Conservation (phyloP, 2,113 vertebrate species). For the Mustela nigripes region DNA sequence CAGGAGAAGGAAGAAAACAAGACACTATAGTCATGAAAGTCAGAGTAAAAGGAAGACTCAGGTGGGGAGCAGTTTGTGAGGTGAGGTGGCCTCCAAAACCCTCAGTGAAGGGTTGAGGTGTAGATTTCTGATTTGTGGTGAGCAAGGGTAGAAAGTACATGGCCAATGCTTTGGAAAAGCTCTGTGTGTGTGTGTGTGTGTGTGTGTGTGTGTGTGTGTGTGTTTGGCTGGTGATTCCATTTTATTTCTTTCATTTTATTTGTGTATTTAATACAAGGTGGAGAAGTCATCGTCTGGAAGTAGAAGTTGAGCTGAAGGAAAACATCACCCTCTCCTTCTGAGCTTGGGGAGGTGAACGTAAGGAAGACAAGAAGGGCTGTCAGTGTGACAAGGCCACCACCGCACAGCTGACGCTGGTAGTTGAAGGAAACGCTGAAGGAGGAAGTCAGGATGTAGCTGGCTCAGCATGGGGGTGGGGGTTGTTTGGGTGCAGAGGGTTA, state of each 20-base stretch:
- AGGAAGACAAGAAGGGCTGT: fast-evolving
- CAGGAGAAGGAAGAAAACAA: not conserved
- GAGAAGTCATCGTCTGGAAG: not conserved
- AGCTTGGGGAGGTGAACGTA: not conserved
- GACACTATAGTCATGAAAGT: fast-evolving
- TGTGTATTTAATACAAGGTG: not conserved
- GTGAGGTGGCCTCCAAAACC: too few species aligned
- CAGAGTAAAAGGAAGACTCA: not conserved
- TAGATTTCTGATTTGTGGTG: not conserved
- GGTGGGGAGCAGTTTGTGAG: not conserved
- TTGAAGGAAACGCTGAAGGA: not conserved
- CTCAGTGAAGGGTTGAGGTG: fast-evolving
- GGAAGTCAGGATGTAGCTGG: fast-evolving
- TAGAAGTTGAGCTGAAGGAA: not conserved
- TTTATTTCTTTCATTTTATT: not conserved
- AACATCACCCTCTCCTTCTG: not conserved
- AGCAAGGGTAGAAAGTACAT: fast-evolving
- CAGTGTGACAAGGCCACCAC: fast-evolving
- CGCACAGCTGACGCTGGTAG: too few species aligned
- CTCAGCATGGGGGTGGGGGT: too few species aligned
- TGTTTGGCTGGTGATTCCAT: not conserved
- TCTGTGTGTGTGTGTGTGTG: too few species aligned
- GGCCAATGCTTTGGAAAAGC: fast-evolving
- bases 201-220: too few species aligned
- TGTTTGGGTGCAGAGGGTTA: not conserved